phyloP scores from a whole-genome alignment of 2,113 vertebrate genomes.

The Rostratula benghalensis region DNA sequence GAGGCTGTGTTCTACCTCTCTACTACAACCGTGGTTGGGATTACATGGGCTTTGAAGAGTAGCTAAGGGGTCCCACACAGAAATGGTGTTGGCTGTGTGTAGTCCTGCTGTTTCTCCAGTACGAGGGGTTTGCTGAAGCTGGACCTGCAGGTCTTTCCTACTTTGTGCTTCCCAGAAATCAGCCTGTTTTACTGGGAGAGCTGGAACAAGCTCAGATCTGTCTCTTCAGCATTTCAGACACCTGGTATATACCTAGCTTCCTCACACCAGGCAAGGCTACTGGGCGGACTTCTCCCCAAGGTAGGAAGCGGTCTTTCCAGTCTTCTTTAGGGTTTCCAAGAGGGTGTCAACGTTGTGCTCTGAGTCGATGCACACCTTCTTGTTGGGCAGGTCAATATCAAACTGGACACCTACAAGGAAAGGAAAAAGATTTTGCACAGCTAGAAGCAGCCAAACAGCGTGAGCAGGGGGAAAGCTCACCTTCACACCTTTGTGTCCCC shows the following conservation, averaged over 20 bases:
- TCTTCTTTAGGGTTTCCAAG: conserved; percentile 88
- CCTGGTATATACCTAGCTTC: neutral
- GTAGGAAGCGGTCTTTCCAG: conserved; percentile 88
- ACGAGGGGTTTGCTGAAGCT: neutral
- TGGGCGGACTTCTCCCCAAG: conserved; percentile 70
- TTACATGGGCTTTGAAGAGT: neutral
- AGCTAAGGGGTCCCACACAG: neutral
- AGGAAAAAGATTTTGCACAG: neutral
- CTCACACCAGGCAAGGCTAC: neutral
- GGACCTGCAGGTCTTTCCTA: neutral
- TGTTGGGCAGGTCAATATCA: conserved; percentile 91
- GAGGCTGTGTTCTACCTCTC: neutral
- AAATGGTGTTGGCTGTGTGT: neutral
- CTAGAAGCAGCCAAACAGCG: neutral
- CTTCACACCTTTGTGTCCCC: neutral
- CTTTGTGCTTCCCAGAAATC: neutral
- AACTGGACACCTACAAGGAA: conserved; percentile 84
- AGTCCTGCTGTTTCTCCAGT: neutral
- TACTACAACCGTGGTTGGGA: neutral
- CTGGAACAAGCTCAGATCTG: neutral
- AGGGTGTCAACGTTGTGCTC: conserved; percentile 82
- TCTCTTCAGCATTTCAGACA: neutral
- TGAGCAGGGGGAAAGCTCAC: neutral
- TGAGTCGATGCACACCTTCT: conserved; percentile 89
- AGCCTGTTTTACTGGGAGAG: neutral